Conservation (phyloP, 2,797 vertebrate genomes). For the Lagorchestes hirsutus region DNA sequence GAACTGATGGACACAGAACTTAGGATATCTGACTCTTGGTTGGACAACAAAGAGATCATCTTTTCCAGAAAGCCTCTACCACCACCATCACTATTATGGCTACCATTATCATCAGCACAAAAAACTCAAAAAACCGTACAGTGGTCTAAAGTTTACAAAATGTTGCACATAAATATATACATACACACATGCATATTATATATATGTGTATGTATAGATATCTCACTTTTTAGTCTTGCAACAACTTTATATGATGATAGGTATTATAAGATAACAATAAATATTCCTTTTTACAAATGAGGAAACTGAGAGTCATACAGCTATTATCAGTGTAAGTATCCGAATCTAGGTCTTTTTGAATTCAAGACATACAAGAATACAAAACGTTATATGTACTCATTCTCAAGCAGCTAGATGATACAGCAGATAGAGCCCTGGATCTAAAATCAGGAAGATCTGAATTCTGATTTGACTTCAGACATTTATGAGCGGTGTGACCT, state of each 20-base stretch:
- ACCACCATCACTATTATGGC: neutral
- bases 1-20: neutral
- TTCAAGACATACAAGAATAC: neutral
- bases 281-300: conserved; percentile 15
- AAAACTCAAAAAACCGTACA: neutral
- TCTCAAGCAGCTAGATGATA: too few relatives aligned
- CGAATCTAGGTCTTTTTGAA: neutral
- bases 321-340: neutral
- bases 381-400: too few relatives aligned
- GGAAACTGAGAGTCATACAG: neutral
- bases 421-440: too few relatives aligned
- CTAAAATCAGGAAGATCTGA: too few relatives aligned
- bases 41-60: neutral
- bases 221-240: neutral
- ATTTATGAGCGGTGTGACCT: too few relatives aligned
- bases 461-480: too few relatives aligned
- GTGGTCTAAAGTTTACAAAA: neutral
- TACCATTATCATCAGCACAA: neutral
- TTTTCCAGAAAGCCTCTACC: neutral
- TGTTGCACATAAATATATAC: neutral
- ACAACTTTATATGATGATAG: neutral
- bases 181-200: neutral
- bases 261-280: neutral
- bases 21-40: neutral
- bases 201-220: neutral